These are phyloP conservation scores for Prosopocoilus inquinatus DNA, from an alignment of 2,888 invertebrate genomes.

Conservation along the genomic window DNA sequence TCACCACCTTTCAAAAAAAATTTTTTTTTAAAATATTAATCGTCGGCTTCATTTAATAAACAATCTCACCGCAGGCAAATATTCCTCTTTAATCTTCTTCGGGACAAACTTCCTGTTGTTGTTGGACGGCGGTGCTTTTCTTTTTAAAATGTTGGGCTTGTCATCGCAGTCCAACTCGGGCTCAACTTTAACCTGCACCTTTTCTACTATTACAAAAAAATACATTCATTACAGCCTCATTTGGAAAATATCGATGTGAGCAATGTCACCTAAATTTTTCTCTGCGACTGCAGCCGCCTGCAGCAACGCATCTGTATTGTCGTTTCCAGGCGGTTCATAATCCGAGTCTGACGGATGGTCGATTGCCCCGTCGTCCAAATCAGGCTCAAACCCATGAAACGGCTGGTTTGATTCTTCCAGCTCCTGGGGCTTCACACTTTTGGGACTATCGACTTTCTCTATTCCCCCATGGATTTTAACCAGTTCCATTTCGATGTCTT, in stretches of 20 bases:
- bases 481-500: conserved; percentile 47
- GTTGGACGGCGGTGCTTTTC: conserved; percentile 26
- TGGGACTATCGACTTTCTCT: conserved; percentile 17
- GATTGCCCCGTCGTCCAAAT: conserved; percentile 41
- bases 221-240: background rate
- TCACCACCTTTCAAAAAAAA: conserved; percentile 28
- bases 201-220: conserved; percentile 4
- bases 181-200: conserved; percentile 38
- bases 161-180: conserved; percentile 31
- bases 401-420: conserved; percentile 20
- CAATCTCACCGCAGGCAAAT: conserved; percentile 30
- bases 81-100: conserved; percentile 37
- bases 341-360: conserved; percentile 45
- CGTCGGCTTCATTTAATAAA: background rate
- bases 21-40: background rate
- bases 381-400: conserved; percentile 32
- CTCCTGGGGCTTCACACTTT: conserved; percentile 15
- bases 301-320: conserved; percentile 30
- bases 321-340: conserved; percentile 37
- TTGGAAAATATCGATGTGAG: background rate
- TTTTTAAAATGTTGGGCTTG: conserved; percentile 43
- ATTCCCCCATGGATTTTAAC: conserved; percentile 43
- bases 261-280: conserved; percentile 28
- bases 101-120: conserved; percentile 17
- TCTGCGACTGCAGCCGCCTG: conserved; percentile 38